Base-by-base conservation (phyloP, 2,888 invertebrate genomes). In the Acrobasis consociella region DNA sequence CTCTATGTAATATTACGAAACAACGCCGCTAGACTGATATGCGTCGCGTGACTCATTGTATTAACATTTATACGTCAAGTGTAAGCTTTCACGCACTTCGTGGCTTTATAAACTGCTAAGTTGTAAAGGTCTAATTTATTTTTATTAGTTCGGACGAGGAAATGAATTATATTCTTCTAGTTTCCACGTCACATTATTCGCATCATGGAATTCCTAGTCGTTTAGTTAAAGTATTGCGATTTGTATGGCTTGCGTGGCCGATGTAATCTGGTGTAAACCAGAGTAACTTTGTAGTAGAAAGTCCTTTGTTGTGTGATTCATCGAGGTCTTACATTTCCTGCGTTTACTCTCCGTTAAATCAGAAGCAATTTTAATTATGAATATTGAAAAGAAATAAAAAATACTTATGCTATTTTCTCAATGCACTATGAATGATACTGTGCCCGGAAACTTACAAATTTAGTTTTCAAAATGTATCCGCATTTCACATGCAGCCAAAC, bases 21-120 rank as follows among this genome's bases (percentile, higher is more conserved):
- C 46, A 46, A 31, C 46, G 46, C 10, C 46, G 13, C n/a, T 46
- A 46, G 46, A 46, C 46, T 51, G 17, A 51, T 15, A 13, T 31
- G 31, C 16, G 8, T 16, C 37, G 5, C 5, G n/a, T 51, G 51
- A 50, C 38, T 50, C 31, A 8, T 9, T 31, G 13, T 52, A 31
- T 31, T 56, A 59, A 51, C 13, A 38, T 37, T 22, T 62, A 37
- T 55, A 59, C 9, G 60, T 56, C 16, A 55, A 56, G 50, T 62
- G 22, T 13, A 42, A 46, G 22, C 46, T 49, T 49, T 58, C 55
- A 46, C 49, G 31, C 52, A 52, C 52, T 5, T 46, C n/a, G n/a
- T n/a, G 31, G 31, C 52, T n/a, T n/a, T 31, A 52, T 31, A 52
- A 5, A 31, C 52, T 52, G 10, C 46, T 46, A 13, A 31, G 31